These are phyloP conservation scores for Ichneumoninae sp. DNA, from an alignment of 2,888 invertebrate species.

Conservation along the genomic window DNA sequence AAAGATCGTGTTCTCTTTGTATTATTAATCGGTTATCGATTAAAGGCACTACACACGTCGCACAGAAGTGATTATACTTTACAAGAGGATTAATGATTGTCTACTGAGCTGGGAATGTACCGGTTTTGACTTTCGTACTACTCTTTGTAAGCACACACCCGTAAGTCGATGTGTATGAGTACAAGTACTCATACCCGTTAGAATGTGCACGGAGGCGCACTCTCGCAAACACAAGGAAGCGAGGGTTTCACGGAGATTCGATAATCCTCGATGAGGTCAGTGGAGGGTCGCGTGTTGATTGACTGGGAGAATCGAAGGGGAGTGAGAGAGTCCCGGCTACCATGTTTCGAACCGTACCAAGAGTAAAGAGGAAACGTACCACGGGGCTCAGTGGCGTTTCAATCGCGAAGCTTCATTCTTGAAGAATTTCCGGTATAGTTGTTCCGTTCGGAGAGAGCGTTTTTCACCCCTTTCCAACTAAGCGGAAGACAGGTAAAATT, in stretches of 20 bases:
- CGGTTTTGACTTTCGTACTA: conserved; percentile 22
- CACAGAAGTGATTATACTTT: neutral
- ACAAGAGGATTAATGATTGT: too few species aligned
- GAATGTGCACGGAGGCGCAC: neutral
- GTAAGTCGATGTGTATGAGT: too few species aligned
- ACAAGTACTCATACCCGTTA: too few species aligned
- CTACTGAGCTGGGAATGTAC: conserved; percentile 41
- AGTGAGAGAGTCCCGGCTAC: conserved; percentile 23
- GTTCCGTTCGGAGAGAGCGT: neutral
- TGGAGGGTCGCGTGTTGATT: conserved; percentile 74
- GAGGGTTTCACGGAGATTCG: conserved; percentile 70
- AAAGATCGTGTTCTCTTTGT: neutral
- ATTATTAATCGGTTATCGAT: conserved; percentile 4
- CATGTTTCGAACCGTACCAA: conserved; percentile 46
- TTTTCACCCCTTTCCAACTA: too few species aligned
- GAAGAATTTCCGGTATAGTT: conserved; percentile 44
- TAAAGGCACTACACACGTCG: neutral
- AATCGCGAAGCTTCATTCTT: conserved; percentile 24
- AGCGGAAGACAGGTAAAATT: neutral
- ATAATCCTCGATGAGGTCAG: conserved; percentile 74
- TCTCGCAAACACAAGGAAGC: conserved; percentile 40
- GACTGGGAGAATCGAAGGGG: conserved; percentile 65
- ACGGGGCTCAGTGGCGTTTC: conserved; percentile 42
- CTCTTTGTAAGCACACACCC: too few species aligned
- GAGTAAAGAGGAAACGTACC: conserved; percentile 19